Conservation (phyloP, 1,140 invertebrate species). For the Saccostrea glomerata region DNA sequence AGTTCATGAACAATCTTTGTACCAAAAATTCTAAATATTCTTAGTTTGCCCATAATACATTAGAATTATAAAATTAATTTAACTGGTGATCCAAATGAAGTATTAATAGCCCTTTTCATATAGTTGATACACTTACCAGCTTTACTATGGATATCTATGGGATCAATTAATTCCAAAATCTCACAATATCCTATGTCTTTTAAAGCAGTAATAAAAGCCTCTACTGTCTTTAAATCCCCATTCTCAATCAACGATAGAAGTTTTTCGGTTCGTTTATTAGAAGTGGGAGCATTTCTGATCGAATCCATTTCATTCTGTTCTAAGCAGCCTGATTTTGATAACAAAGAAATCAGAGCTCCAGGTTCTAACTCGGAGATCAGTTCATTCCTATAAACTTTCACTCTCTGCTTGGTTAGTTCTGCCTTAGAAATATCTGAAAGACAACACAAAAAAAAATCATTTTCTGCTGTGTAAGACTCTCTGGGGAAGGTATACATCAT, state of each 20-base stretch:
- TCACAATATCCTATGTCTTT: neutral
- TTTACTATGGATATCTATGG: neutral
- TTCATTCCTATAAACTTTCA: neutral
- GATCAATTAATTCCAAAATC: constrained; percentile 20
- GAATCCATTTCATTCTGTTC: neutral
- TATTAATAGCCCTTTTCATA: no score
- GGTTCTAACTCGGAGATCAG: constrained; percentile 6
- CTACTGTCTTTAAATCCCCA: neutral
- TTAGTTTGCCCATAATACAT: no score
- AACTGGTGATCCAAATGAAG: no score
- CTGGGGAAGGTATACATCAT: neutral
- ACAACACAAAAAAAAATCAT: neutral
- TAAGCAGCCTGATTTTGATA: neutral
- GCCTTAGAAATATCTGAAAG: neutral
- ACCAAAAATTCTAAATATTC: no score
- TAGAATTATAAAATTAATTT: no score
- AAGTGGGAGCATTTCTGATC: neutral
- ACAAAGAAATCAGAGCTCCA: neutral
- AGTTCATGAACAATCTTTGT: no score
- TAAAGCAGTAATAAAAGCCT: neutral
- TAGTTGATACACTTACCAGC: neutral
- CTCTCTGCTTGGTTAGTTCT: neutral
- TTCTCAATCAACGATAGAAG: constrained; percentile 15
- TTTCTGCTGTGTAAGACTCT: no score
- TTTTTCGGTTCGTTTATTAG: neutral